Evolutionary conservation across 2,888 invertebrate genomes (phyloP).

Genomic region (Rotaria sp.): DNA sequence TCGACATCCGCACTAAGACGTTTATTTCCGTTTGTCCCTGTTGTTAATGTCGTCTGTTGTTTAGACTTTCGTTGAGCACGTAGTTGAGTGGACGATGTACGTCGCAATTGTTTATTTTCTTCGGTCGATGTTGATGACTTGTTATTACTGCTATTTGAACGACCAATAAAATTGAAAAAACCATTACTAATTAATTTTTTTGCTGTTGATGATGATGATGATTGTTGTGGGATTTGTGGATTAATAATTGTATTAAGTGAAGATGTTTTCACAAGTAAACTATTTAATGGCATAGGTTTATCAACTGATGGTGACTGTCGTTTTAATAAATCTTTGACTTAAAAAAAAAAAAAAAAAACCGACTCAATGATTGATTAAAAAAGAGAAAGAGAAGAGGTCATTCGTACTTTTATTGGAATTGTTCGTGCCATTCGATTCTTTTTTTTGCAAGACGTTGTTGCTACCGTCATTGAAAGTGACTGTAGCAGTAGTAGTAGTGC

Average conservation of each 20-base stretch:
- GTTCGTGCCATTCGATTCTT: background rate
- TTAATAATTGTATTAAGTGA: background rate
- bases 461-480: constrained; percentile 19
- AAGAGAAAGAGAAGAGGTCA: background rate
- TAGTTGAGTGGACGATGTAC: constrained; percentile 25
- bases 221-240: background rate
- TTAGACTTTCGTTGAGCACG: constrained; percentile 28
- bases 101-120: constrained; percentile 15
- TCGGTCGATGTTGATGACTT: constrained; percentile 5
- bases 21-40: constrained; percentile 12
- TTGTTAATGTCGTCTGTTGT: constrained; percentile 6
- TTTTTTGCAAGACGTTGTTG: constrained; percentile 22
- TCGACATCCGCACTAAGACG: constrained; percentile 24
- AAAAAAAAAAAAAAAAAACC: background rate
- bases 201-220: background rate
- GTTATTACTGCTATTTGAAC: background rate
- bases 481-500: constrained; percentile 6
- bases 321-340: background rate
- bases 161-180: background rate
- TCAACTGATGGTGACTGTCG: background rate
- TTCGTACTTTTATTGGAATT: background rate
- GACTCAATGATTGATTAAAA: background rate
- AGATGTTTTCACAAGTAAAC: constrained; percentile 11
- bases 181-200: background rate
- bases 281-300: background rate